Percentiles rank a stretch among this genome's conserved stretches.
These are phyloP conservation scores for Microplitis mediator DNA, from an alignment of 1,140 invertebrate species.

Conservation along the genomic window DNA sequence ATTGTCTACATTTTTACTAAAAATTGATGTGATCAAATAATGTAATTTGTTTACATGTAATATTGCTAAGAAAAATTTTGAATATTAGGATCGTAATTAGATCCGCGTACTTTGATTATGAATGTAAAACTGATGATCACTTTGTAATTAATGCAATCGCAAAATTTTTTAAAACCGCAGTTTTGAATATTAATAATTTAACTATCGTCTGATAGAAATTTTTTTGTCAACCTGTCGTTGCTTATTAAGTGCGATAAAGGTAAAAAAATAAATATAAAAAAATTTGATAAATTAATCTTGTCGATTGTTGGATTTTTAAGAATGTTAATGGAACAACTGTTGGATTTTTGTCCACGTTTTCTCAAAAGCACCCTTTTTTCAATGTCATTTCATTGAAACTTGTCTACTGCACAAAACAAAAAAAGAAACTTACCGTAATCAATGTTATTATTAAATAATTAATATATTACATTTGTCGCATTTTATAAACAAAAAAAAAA, in stretches of 20 bases:
- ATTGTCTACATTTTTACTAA: conserved; percentile 20
- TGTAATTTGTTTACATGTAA: background rate
- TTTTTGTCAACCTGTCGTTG: conserved; percentile 31
- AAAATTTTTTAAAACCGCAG: background rate
- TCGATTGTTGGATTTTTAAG: conserved; percentile 8
- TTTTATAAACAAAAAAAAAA: conserved; percentile 56
- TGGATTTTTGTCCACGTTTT: conserved; percentile 52
- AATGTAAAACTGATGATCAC: background rate
- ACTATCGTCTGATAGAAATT: background rate
- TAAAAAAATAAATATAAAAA: background rate
- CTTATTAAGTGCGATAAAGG: conserved; percentile 6
- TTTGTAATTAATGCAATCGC: background rate
- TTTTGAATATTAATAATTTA: conserved; percentile 5
- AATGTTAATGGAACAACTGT: conserved; percentile 23
- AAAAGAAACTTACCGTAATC: conserved; percentile 50
- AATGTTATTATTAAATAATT: conserved; percentile 59
- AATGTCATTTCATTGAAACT: conserved; percentile 52
- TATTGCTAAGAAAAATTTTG: conserved; percentile 8
- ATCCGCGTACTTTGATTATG: background rate
- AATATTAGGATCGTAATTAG: background rate
- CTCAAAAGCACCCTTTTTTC: conserved; percentile 55
- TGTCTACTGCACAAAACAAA: conserved; percentile 61
- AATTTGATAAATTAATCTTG: background rate
- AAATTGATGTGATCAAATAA: background rate
- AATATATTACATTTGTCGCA: conserved; percentile 57